A percentile compares a stretch with the other conserved stretches of the same genome.
Evolutionary conservation across 2,888 invertebrate genomes (phyloP).

Genomic region (Zele albiditarsus): DNA sequence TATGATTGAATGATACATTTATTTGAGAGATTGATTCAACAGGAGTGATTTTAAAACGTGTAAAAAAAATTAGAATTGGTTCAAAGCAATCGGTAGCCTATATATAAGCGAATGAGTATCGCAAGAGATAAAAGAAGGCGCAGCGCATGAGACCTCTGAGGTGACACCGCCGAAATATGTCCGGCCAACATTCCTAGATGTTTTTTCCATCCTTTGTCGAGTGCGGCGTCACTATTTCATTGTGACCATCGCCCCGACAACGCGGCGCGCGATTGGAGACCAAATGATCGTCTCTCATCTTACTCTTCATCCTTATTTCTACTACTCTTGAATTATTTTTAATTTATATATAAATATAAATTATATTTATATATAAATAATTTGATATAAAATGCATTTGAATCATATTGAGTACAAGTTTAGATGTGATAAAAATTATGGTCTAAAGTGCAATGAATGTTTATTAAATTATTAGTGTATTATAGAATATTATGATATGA

Average conservation of each 20-base stretch:
- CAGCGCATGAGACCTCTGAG: conserved; percentile 54
- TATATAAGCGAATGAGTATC: conserved; percentile 17
- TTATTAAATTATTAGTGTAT: too few relatives aligned
- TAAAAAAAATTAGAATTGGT: conserved; percentile 7
- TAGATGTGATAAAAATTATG: too few relatives aligned
- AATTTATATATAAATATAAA: conserved; percentile 16
- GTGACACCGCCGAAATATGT: conserved; percentile 71
- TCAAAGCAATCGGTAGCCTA: conserved; percentile 26
- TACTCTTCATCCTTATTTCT: conserved; percentile 17
- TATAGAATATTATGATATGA: too few relatives aligned
- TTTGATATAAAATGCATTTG: not conserved
- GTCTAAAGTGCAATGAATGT: too few relatives aligned
- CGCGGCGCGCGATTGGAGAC: conserved; percentile 14
- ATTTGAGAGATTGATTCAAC: not conserved
- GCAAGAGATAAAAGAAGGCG: conserved; percentile 37
- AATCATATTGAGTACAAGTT: too few relatives aligned
- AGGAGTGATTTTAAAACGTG: not conserved
- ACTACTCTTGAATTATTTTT: conserved; percentile 28
- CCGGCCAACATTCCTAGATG: conserved; percentile 67
- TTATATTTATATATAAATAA: too few relatives aligned
- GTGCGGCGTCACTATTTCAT: conserved; percentile 67
- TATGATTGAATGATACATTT: conserved; percentile 24
- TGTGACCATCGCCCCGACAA: conserved; percentile 50
- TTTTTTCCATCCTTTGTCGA: conserved; percentile 69
- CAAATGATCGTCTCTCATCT: conserved; percentile 2